phyloP scores from a whole-genome alignment of 2,888 invertebrate species.

The Spialia ferax region DNA sequence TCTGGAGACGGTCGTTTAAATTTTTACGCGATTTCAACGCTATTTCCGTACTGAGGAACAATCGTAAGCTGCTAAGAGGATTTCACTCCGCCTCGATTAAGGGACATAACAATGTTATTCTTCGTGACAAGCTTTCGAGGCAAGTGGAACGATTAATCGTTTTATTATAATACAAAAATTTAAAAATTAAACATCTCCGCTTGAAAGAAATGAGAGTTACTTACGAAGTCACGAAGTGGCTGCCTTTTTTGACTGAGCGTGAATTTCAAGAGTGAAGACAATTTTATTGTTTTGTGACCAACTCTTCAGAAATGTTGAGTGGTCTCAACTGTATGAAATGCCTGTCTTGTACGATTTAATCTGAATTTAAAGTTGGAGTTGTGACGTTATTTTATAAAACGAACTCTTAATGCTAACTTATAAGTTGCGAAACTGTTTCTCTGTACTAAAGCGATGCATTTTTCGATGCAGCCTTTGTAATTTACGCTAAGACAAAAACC shows the following conservation, averaged over 20 bases:
- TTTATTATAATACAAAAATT: constrained; percentile 42
- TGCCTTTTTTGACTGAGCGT: neutral
- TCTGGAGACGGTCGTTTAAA: constrained; percentile 30
- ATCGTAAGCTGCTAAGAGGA: constrained; percentile 67
- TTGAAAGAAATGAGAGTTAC: neutral
- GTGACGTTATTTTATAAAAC: too few relatives aligned
- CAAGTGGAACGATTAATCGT: constrained; percentile 79
- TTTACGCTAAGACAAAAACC: too few relatives aligned
- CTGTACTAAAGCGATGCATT: too few relatives aligned
- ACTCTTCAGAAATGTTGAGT: neutral
- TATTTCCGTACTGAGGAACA: constrained; percentile 45
- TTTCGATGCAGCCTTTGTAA: too few relatives aligned
- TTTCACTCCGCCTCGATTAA: constrained; percentile 74
- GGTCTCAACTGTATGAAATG: neutral
- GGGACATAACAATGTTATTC: constrained; percentile 83
- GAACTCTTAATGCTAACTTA: too few relatives aligned
- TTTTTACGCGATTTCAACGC: constrained; percentile 23
- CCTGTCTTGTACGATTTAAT: too few relatives aligned
- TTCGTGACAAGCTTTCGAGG: constrained; percentile 75
- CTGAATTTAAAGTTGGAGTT: too few relatives aligned
- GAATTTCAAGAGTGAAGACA: neutral
- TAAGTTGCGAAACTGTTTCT: too few relatives aligned
- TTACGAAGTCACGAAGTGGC: neutral
- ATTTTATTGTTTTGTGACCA: neutral
- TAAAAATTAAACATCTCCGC: neutral